Conservation (phyloP, 2,113 vertebrate genomes). For the Pelusios castaneus region DNA sequence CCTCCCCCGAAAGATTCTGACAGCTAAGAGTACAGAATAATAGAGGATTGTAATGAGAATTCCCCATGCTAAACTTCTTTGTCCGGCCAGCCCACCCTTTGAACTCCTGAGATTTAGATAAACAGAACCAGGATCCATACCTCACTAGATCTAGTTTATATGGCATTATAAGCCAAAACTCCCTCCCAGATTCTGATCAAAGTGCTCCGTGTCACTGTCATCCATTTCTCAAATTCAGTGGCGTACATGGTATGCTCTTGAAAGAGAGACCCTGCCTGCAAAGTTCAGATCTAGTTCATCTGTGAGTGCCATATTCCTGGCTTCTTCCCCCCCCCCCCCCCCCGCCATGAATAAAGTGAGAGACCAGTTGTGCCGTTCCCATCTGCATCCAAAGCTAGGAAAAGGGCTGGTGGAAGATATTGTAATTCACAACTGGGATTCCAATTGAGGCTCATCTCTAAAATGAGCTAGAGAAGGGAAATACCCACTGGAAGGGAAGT, state of each 20-base stretch:
- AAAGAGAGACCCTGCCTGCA: background rate
- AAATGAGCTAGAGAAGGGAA: background rate
- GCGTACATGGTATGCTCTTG: background rate
- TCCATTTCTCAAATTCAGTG: background rate
- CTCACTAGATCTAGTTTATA: background rate
- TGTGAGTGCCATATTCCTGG: background rate
- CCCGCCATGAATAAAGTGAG: background rate
- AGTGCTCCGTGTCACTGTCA: background rate
- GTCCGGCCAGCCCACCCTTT: background rate
- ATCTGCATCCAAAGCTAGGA: background rate
- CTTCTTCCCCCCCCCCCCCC: background rate
- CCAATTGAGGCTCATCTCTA: background rate
- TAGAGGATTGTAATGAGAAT: background rate
- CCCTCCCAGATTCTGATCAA: background rate
- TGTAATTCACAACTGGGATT: background rate
- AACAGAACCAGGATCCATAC: background rate
- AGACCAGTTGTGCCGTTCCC: background rate
- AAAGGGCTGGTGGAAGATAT: too few relatives aligned
- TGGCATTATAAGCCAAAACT: background rate
- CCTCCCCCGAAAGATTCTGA: background rate
- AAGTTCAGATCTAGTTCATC: background rate
- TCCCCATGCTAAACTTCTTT: background rate
- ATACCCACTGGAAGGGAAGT: background rate
- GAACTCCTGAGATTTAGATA: background rate
- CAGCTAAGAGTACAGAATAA: background rate